Conservation (phyloP, 1,140 invertebrate genomes). For the Nebria ingens region DNA sequence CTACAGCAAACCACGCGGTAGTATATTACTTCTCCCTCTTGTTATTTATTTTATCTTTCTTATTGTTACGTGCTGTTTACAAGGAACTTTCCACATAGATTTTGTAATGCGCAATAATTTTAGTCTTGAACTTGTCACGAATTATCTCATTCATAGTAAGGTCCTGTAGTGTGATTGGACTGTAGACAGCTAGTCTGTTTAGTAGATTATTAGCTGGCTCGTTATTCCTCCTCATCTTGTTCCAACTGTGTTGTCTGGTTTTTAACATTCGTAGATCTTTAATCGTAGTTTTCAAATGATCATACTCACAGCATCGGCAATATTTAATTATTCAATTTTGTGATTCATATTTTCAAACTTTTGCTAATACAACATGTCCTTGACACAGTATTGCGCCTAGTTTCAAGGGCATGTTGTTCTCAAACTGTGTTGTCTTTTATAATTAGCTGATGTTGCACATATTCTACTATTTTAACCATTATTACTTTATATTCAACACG, state of each 20-base stretch:
- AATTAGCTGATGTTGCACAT: too few species aligned
- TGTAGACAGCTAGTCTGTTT: not conserved
- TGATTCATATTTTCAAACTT: too few species aligned
- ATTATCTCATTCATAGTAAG: constrained; percentile 35
- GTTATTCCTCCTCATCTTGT: not conserved
- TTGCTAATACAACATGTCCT: too few species aligned
- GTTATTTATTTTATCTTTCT: constrained; percentile 26
- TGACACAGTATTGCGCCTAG: too few species aligned
- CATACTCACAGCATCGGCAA: too few species aligned
- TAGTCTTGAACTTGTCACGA: not conserved
- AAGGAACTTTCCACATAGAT: not conserved
- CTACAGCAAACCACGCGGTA: constrained; percentile 40
- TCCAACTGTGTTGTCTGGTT: not conserved
- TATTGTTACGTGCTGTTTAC: constrained; percentile 9
- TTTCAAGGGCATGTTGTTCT: too few species aligned
- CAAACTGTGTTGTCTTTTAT: too few species aligned
- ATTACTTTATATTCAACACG: too few species aligned
- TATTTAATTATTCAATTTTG: too few species aligned
- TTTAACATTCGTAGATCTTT: not conserved
- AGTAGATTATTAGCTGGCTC: not conserved
- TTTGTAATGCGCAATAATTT: constrained; percentile 7
- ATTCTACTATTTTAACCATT: too few species aligned
- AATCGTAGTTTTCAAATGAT: not conserved
- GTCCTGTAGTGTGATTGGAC: constrained; percentile 23
- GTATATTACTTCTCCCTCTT: constrained; percentile 33